Conservation (phyloP, 2,888 invertebrate genomes). For the Nasonovia ribisnigri region DNA sequence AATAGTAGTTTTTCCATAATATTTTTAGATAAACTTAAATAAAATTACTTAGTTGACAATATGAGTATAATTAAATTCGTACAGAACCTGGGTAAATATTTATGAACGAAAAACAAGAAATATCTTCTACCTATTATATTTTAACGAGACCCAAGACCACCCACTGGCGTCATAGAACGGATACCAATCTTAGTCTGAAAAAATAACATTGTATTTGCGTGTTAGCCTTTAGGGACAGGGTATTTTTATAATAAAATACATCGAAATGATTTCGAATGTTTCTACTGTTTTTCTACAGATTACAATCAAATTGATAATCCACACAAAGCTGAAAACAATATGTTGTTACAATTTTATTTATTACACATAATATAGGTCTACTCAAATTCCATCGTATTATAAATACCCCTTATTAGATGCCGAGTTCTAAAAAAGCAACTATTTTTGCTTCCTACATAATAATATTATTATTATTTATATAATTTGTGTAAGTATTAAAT, state of each 20-base stretch:
- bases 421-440: no score
- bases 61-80: background rate
- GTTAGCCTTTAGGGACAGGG: background rate
- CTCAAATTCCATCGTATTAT: background rate
- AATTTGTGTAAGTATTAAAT: no score
- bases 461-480: no score
- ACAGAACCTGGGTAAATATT: background rate
- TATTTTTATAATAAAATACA: slow-evolving; percentile 30
- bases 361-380: background rate
- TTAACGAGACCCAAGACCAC: background rate
- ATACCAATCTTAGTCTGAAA: slow-evolving; percentile 50
- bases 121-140: background rate
- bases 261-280: slow-evolving; percentile 35
- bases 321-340: background rate
- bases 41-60: background rate
- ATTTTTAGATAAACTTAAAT: background rate
- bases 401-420: background rate
- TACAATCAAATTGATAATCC: slow-evolving; percentile 16
- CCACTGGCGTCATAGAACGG: slow-evolving; percentile 30
- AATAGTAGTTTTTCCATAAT: background rate
- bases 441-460: no score
- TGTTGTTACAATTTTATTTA: slow-evolving; percentile 1
- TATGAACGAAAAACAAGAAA: background rate
- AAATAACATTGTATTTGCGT: slow-evolving; percentile 32
- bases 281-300: background rate